phyloP scores from a whole-genome alignment of 2,888 invertebrate genomes.

The Omphaloscelis lunosa region DNA sequence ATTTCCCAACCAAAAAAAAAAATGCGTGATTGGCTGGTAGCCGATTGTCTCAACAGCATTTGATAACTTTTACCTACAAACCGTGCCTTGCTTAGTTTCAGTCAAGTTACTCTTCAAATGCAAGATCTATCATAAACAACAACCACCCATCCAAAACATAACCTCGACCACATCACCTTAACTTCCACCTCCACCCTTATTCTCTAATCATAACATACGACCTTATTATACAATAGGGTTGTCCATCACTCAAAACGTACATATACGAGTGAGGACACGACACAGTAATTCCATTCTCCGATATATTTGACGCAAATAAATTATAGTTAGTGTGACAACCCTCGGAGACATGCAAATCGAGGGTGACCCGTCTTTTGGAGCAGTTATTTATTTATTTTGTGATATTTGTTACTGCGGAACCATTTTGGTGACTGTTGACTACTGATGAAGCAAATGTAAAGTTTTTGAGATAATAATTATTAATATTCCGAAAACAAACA shows the following conservation, averaged over 20 bases:
- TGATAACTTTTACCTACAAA: background rate
- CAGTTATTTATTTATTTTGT: slow-evolving; percentile 63
- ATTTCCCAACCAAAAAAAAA: no score
- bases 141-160: slow-evolving; percentile 18
- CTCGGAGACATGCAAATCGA: slow-evolving; percentile 65
- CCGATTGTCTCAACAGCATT: background rate
- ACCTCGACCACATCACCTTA: slow-evolving; percentile 6
- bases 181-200: background rate
- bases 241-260: slow-evolving; percentile 59
- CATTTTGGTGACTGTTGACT: background rate
- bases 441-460: background rate
- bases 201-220: slow-evolving; percentile 50
- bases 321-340: slow-evolving; percentile 65
- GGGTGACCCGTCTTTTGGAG: slow-evolving; percentile 62
- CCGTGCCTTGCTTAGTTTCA: background rate
- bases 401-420: slow-evolving; percentile 7
- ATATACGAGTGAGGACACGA: slow-evolving; percentile 48
- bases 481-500: background rate
- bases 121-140: background rate
- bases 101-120: background rate
- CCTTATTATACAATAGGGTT: slow-evolving; percentile 45
- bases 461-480: background rate
- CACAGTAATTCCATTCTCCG: slow-evolving; percentile 65
- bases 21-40: no score
- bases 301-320: slow-evolving; percentile 69